Evolutionary conservation across 2,888 invertebrate genomes (phyloP), one percentile per base, ranked within the genome.

Genomic region (Anodontia alba): DNA sequence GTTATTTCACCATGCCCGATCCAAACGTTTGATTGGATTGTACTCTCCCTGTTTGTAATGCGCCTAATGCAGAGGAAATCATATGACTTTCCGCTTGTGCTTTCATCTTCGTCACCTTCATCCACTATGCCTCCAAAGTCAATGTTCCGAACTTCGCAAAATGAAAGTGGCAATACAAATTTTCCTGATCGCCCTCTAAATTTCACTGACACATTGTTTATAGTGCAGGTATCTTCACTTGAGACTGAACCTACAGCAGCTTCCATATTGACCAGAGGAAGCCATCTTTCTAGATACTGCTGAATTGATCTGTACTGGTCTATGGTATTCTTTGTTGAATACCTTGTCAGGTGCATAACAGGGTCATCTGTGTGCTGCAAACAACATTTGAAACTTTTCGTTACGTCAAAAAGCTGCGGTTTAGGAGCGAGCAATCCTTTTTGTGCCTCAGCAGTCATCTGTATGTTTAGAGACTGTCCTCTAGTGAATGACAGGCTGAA

Each of bases 251-350:
- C 76, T 12, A 77, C 71, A 8, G 89, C 91, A 23, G 89, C 83
- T 72, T 91, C 89, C 91, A 91, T 91, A 46, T 84, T 80, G 10
- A 89, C 76, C 15, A 91, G 57, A 0, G 89, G 90, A 42, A 87
- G 38, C 91, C 91, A 90, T 29, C 77, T 81, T 15, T 78, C 76
- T 1, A 87, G 36, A 71, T 90, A 90, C 7, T 80, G 62, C 15
- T 68, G 57, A 1, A 80, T 62, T 33, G 46, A 67, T 0, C 68
- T 29, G 62, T 87, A 88, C 15, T 26, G 33, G 12, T 76, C 66
- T 20, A 76, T 75, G n/a, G 88, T 82, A 20, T 81, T 70, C 12
- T 57, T 71, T 20, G 85, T 86, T 26, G 87, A 79, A 73, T 86
- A 88, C n/a, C 75, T 75, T n/a, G 79, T 72, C 12, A 91, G 74